phyloP scores from a whole-genome alignment of 2,888 invertebrate species.

The Eristalinus aeneus region DNA sequence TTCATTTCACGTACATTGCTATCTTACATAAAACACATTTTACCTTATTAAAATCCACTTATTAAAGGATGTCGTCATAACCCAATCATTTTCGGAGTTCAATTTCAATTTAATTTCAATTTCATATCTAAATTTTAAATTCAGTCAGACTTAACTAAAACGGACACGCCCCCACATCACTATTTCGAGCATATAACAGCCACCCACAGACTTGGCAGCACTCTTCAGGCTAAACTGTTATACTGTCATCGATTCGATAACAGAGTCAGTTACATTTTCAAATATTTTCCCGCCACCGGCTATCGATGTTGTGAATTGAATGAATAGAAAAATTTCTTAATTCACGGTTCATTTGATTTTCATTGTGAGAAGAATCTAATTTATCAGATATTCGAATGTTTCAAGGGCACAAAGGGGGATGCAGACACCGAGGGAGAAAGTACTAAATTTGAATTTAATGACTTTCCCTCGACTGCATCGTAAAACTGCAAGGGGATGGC shows the following conservation, averaged over 20 bases:
- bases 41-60: no score
- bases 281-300: slow-evolving; percentile 33
- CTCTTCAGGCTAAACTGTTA: slow-evolving; percentile 14
- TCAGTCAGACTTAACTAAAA: no score
- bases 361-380: neutral
- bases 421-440: neutral
- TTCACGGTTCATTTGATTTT: neutral
- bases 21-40: no score
- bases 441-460: slow-evolving; percentile 48
- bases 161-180: neutral
- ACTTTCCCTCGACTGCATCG: slow-evolving; percentile 13
- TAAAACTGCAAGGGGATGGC: neutral
- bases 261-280: slow-evolving; percentile 4
- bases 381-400: neutral
- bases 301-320: neutral
- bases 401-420: neutral
- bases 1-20: no score
- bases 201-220: slow-evolving; percentile 30
- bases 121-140: no score
- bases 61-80: no score
- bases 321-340: neutral
- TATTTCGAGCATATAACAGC: neutral
- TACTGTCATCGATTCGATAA: slow-evolving; percentile 24
- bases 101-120: no score
- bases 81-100: no score